phyloP scores from a whole-genome alignment of 1,140 invertebrate genomes.

The Coenobita brevimanus region DNA sequence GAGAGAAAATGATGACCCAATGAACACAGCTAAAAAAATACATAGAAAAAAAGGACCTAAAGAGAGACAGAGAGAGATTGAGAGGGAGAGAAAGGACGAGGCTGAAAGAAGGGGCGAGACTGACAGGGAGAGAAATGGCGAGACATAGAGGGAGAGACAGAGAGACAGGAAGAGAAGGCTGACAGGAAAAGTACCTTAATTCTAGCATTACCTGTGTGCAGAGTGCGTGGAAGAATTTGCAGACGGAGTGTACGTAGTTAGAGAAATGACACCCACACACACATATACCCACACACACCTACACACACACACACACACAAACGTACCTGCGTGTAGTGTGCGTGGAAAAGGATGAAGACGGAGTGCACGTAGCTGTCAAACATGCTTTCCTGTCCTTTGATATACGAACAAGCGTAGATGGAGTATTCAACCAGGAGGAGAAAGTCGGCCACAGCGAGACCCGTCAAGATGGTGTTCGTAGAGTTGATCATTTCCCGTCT shows the following conservation, averaged over 20 bases:
- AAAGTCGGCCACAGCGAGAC: slow-evolving; percentile 87
- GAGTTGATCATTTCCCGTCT: slow-evolving; percentile 87
- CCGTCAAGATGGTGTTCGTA: slow-evolving; percentile 88
- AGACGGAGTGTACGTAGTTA: too few relatives aligned
- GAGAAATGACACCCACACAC: too few relatives aligned
- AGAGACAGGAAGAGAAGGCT: neutral
- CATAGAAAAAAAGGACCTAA: too few relatives aligned
- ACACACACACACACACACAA: too few relatives aligned
- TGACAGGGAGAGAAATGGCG: neutral
- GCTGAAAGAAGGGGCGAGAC: too few relatives aligned
- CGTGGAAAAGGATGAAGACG: slow-evolving; percentile 72
- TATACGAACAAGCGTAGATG: slow-evolving; percentile 86
- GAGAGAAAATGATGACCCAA: neutral
- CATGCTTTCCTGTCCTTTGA: slow-evolving; percentile 72
- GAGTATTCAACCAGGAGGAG: slow-evolving; percentile 91
- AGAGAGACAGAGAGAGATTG: too few relatives aligned
- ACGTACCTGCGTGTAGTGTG: slow-evolving; percentile 75
- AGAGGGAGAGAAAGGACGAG: slow-evolving; percentile 1
- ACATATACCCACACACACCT: too few relatives aligned
- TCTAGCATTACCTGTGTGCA: neutral
- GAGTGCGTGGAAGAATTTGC: neutral
- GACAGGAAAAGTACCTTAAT: too few relatives aligned
- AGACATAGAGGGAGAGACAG: neutral
- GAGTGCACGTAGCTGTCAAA: slow-evolving; percentile 72
- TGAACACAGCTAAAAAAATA: neutral